phyloP scores from a whole-genome alignment of 2,797 vertebrate species.

The Echeneis naucrates region DNA sequence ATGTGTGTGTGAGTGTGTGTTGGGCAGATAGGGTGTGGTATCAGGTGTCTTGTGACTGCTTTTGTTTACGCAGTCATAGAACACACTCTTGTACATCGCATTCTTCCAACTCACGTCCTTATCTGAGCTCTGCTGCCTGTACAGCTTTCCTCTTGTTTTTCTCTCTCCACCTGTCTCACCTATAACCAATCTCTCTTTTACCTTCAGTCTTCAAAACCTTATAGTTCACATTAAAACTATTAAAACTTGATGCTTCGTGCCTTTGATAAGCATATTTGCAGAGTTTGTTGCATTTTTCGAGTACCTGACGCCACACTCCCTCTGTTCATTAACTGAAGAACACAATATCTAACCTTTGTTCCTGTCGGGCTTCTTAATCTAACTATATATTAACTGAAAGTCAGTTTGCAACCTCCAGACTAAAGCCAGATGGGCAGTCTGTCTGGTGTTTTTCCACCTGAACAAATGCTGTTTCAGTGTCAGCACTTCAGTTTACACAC shows the following conservation, averaged over 20 bases:
- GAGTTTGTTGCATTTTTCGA: neutral
- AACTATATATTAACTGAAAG: neutral
- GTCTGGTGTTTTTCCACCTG: neutral
- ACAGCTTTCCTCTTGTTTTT: neutral
- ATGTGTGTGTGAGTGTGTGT: constrained; percentile 11
- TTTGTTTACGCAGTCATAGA: constrained; percentile 29
- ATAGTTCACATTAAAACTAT: neutral
- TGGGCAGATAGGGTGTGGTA: constrained; percentile 25
- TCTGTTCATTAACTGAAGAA: neutral
- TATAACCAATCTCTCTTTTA: neutral
- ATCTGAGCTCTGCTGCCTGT: neutral
- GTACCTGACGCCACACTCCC: no score
- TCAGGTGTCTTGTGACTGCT: constrained; percentile 52
- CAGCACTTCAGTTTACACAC: no score
- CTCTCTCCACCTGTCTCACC: neutral
- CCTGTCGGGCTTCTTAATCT: neutral
- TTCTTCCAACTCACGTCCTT: constrained; percentile 1
- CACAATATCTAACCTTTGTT: neutral
- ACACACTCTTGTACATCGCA: neutral
- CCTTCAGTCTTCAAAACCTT: no score
- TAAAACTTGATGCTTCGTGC: neutral
- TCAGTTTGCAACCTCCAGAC: neutral
- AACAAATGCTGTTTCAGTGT: neutral
- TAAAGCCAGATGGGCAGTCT: neutral
- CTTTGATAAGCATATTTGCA: neutral